phyloP scores from a whole-genome alignment of 2,113 vertebrate genomes.

The Phainopepla nitens region DNA sequence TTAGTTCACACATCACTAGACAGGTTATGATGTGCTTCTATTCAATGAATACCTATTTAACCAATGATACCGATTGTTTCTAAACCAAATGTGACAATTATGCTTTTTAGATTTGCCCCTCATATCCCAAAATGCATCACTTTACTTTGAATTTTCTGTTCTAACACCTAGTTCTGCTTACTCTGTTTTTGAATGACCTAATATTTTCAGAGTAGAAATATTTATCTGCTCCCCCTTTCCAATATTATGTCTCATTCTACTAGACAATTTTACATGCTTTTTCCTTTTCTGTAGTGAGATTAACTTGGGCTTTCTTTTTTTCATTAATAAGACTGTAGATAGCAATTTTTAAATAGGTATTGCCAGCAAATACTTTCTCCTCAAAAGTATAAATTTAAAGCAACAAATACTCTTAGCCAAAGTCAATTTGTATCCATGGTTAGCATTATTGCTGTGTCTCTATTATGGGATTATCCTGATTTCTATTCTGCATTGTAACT shows the following conservation, averaged over 20 bases:
- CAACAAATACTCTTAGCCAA: neutral
- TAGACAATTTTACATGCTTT: neutral
- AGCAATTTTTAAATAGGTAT: neutral
- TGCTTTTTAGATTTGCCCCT: neutral
- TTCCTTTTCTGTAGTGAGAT: neutral
- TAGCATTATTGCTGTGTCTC: neutral
- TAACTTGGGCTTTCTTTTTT: neutral
- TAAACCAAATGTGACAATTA: neutral
- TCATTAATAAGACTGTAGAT: neutral
- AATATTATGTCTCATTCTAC: neutral
- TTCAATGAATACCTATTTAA: neutral
- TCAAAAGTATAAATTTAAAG: neutral
- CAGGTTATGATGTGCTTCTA: neutral
- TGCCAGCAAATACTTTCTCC: neutral
- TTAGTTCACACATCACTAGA: neutral
- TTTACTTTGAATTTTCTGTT: neutral
- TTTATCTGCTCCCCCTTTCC: rapidly evolving
- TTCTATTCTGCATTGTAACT: neutral
- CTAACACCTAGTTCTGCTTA: neutral
- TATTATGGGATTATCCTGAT: neutral
- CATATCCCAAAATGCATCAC: neutral
- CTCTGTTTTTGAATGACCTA: neutral
- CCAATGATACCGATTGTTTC: neutral
- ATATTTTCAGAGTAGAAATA: neutral
- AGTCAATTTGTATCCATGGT: neutral